Evolutionary conservation across 2,888 invertebrate species (phyloP).

Genomic region (Erpobdella octoculata): DNA sequence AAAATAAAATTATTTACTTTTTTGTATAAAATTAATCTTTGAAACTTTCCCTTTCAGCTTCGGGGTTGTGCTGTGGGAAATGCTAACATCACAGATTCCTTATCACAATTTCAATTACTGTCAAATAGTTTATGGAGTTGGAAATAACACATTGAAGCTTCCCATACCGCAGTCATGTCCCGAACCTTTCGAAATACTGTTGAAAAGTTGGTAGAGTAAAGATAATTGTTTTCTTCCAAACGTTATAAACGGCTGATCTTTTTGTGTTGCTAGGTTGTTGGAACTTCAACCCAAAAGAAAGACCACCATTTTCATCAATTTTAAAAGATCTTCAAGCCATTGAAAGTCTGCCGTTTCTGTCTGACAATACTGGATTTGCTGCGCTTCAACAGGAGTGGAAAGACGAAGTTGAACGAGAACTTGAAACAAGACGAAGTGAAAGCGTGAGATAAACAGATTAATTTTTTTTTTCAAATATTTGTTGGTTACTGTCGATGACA

Average conservation of each 20-base stretch:
- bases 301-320: neutral
- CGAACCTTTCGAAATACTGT: slow-evolving; percentile 10
- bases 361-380: neutral
- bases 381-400: slow-evolving; percentile 1
- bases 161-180: slow-evolving; percentile 24
- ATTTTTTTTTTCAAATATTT: neutral
- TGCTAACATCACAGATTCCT: slow-evolving; percentile 27
- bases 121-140: slow-evolving; percentile 27
- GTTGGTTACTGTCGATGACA: neutral
- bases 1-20: neutral
- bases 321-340: slow-evolving; percentile 1
- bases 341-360: neutral
- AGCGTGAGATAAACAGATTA: slow-evolving; percentile 6
- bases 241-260: too few relatives aligned
- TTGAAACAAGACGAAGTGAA: slow-evolving; percentile 14
- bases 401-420: slow-evolving; percentile 7
- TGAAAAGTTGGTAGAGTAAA: neutral
- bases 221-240: neutral
- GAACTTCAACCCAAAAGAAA: slow-evolving; percentile 14
- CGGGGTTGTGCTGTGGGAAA: slow-evolving; percentile 29
- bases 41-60: slow-evolving; percentile 13
- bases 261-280: slow-evolving; percentile 22
- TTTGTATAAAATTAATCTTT: neutral
- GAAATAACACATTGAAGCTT: slow-evolving; percentile 12
- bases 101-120: slow-evolving; percentile 26